Conservation (phyloP, 37 sponge, comb jelly and placozoan genomes). For the Crambe crambe region DNA sequence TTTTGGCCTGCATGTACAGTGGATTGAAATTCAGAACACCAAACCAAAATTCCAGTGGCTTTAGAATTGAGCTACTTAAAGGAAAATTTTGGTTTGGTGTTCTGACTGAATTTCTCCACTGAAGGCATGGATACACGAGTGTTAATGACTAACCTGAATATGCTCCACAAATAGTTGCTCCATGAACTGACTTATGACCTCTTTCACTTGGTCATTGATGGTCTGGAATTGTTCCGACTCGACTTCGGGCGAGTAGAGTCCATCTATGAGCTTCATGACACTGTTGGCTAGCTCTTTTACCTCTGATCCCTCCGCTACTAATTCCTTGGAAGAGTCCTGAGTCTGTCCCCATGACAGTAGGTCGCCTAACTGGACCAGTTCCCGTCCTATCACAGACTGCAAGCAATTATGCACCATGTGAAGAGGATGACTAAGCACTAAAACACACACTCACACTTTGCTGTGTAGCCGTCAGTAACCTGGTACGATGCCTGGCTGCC, state of each 20-base stretch:
- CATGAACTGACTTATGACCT: constrained; percentile 25
- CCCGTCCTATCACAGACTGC: constrained; percentile 54
- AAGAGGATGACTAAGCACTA: background rate
- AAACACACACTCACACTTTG: constrained; percentile 48
- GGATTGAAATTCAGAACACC: background rate
- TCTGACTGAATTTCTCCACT: background rate
- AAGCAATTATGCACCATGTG: background rate
- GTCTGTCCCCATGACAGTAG: constrained; percentile 25
- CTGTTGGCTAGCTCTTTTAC: constrained; percentile 66
- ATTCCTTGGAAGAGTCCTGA: background rate
- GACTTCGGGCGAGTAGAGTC: constrained; percentile 61
- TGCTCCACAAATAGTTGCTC: constrained; percentile 45
- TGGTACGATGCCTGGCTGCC: constrained; percentile 39
- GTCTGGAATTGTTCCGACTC: constrained; percentile 69
- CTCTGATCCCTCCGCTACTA: constrained; percentile 12
- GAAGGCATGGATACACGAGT: no score
- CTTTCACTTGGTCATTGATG: constrained; percentile 34
- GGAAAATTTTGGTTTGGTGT: no score
- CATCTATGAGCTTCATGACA: constrained; percentile 48
- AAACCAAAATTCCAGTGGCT: no score
- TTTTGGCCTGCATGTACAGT: constrained; percentile 41
- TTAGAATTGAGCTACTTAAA: no score
- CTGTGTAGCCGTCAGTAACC: constrained; percentile 60
- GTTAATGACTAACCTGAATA: constrained; percentile 25
- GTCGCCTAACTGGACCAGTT: constrained; percentile 75